These are phyloP conservation scores for Echinometra lucunter DNA, from an alignment of 53 echinoderm and acorn worm species.

Conservation along the genomic window DNA sequence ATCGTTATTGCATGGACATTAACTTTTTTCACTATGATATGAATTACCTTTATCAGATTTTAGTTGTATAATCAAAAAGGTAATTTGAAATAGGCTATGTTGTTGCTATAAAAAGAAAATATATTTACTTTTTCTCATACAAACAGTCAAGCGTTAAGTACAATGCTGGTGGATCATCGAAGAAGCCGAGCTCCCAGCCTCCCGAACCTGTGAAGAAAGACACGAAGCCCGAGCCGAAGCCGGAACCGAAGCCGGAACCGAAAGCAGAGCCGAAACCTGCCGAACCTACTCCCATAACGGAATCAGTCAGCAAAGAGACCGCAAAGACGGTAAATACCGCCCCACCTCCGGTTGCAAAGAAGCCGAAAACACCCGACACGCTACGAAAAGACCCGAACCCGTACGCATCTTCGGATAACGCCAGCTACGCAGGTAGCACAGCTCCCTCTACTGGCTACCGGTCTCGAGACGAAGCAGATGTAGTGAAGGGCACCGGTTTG, in stretches of 20 bases:
- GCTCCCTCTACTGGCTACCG: constrained; percentile 22
- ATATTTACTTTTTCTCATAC: neutral
- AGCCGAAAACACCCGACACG: constrained; percentile 50
- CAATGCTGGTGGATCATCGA: neutral
- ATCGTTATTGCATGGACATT: too few species aligned
- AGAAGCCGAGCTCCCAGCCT: constrained; percentile 4
- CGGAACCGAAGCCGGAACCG: constrained; percentile 14
- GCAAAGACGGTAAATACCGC: constrained; percentile 13
- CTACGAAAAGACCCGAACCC: neutral
- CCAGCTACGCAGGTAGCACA: neutral
- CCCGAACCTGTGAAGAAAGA: constrained; percentile 57
- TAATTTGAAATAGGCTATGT: too few species aligned
- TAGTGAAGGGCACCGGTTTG: constrained; percentile 47
- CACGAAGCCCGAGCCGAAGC: constrained; percentile 33
- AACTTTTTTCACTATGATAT: too few species aligned
- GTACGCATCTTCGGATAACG: neutral
- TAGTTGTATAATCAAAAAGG: too few species aligned
- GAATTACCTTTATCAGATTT: too few species aligned
- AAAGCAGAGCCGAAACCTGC: constrained; percentile 28
- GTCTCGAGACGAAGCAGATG: constrained; percentile 43
- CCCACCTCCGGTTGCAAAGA: neutral
- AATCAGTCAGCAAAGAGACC: neutral
- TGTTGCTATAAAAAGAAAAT: too few species aligned
- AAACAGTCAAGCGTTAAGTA: constrained; percentile 49
- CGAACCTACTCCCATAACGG: neutral